phyloP scores from a whole-genome alignment of 64 coral and sea anemone genomes.

The Porites lutea region DNA sequence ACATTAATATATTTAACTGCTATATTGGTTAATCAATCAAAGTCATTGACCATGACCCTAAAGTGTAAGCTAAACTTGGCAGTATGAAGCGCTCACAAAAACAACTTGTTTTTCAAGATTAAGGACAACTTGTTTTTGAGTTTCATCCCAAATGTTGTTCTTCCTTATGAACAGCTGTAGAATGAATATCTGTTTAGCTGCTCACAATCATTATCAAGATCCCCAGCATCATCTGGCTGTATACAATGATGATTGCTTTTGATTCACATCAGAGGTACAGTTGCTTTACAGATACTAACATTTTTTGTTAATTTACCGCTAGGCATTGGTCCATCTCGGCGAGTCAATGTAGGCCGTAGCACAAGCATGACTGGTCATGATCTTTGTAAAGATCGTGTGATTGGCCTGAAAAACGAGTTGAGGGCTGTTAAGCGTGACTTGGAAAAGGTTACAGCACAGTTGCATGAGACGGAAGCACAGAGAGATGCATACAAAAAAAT shows the following conservation, averaged over 20 bases:
- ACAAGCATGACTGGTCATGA: conserved; percentile 96
- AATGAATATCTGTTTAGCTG: too few species aligned
- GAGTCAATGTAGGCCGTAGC: conserved; percentile 83
- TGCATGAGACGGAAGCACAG: conserved; percentile 70
- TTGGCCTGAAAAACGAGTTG: conserved; percentile 86
- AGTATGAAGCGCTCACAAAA: neutral
- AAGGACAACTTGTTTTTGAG: conserved; percentile 1
- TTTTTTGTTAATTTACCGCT: neutral
- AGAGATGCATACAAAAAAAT: conserved; percentile 63
- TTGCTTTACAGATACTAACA: neutral
- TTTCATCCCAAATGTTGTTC: neutral
- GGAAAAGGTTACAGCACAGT: conserved; percentile 69
- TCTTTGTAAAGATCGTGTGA: conserved; percentile 75
- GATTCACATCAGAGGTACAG: too few species aligned
- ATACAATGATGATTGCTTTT: too few species aligned
- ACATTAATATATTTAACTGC: neutral
- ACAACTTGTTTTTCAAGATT: neutral
- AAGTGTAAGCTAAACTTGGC: neutral
- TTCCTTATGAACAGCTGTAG: neutral
- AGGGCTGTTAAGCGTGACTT: conserved; percentile 81
- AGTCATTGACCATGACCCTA: neutral
- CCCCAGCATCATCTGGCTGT: too few species aligned
- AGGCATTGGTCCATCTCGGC: conserved; percentile 50
- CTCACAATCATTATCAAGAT: too few species aligned
- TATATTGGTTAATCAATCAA: conserved; percentile 22